phyloP scores from a whole-genome alignment of 2,888 invertebrate genomes.

The Macrosoma leucophasiata region DNA sequence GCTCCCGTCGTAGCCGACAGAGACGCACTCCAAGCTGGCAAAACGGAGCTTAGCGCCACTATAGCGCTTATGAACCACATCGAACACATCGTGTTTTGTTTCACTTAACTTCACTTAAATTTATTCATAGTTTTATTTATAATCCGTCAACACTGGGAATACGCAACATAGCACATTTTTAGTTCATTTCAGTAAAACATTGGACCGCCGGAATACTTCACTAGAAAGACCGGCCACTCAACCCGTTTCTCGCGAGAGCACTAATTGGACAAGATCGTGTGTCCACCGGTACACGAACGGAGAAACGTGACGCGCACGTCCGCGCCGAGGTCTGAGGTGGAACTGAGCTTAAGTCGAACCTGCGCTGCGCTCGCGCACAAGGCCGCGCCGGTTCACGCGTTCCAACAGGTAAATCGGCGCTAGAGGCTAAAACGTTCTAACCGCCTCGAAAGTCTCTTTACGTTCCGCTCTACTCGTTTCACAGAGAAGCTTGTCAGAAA shows the following conservation, averaged over 20 bases:
- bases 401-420: constrained; percentile 75
- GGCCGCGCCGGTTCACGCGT: constrained; percentile 77
- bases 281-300: constrained; percentile 41
- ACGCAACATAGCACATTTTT: constrained; percentile 51
- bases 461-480: constrained; percentile 47
- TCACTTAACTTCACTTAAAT: constrained; percentile 55
- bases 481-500: constrained; percentile 64
- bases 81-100: constrained; percentile 55
- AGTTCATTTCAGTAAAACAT: constrained; percentile 51
- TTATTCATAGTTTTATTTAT: constrained; percentile 62
- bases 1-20: constrained; percentile 69
- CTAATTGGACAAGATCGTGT: constrained; percentile 71
- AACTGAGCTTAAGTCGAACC: constrained; percentile 65
- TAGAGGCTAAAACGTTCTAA: constrained; percentile 49
- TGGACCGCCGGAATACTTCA: constrained; percentile 47
- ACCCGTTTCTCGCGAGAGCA: constrained; percentile 71
- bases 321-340: constrained; percentile 69
- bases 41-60: constrained; percentile 58
- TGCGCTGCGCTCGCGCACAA: constrained; percentile 75
- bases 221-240: constrained; percentile 69
- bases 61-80: constrained; percentile 56
- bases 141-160: constrained; percentile 53
- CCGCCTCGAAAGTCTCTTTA: constrained; percentile 44
- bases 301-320: constrained; percentile 57
- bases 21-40: constrained; percentile 61